Base-by-base conservation (phyloP, 2,113 vertebrate genomes). In the Oplegnathus fasciatus region DNA sequence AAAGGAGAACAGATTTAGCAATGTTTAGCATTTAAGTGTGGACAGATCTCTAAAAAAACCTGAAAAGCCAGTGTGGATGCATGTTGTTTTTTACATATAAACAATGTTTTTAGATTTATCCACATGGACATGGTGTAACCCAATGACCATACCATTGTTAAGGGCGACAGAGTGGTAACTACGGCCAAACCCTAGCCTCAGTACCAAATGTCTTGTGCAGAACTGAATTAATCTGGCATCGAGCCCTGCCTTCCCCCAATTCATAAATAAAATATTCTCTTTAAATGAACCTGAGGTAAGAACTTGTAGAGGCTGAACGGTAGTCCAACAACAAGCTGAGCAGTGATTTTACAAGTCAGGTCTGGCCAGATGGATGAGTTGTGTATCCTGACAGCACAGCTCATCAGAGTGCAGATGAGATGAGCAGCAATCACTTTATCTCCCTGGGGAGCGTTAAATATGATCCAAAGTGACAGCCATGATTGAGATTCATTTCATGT, bases 401-500 rank as follows among this genome's bases (percentile, higher is more conserved):
- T 58, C 17, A 32, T 82, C 42, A 80, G 52, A 66, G 14, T 37
- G 65, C 28, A 65, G 79, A 81, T n/a, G 34, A 84, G 28, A 82
- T 60, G 42, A 76, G 69, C 76, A 78, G 82, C 70, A 69, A 78
- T 78, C 69, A 75, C 67, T 76, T 54, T 7, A 77, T 55, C 69
- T 62, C 77, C 58, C 30, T 6, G 52, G 24, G 55, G 82, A 55
- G 22, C 58, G 75, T 77, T 67, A 77, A 62, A 70, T 58, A 78
- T 79, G 82, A 89, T 81, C 44, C n/a, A 76, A n/a, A 48, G 32
- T 77, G 76, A 86, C 73, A 82, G 81, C 50, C 58, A 55, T 74
- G 55, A 91, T 60, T 70, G 55, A 83, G 65, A 82, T 85, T 85
- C 24, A 78, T 82, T 78, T 78, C 58, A 61, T 77, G 76, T 76